A percentile compares a stretch with the other conserved stretches of the same genome.
These are phyloP conservation scores for Nezara viridula DNA, from an alignment of 2,888 invertebrate species.

Conservation along the genomic window DNA sequence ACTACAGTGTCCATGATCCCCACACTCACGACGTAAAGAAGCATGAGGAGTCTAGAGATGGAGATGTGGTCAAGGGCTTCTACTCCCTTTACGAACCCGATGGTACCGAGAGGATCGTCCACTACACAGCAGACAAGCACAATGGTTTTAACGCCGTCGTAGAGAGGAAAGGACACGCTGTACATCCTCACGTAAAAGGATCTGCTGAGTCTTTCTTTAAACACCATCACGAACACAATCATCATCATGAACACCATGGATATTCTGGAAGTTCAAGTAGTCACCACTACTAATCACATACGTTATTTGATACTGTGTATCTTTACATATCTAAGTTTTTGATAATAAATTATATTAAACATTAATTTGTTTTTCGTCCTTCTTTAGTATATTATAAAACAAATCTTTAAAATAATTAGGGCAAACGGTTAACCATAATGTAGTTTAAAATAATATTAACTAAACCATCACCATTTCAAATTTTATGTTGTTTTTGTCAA, in stretches of 20 bases:
- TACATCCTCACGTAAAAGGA: conserved; percentile 54
- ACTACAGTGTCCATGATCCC: conserved; percentile 39
- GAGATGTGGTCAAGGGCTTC: conserved; percentile 65
- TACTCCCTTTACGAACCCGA: conserved; percentile 67
- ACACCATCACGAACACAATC: not conserved
- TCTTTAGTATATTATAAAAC: too few relatives aligned
- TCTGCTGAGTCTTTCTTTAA: conserved; percentile 36
- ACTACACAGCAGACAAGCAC: conserved; percentile 66
- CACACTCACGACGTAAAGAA: conserved; percentile 40
- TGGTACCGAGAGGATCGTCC: conserved; percentile 65
- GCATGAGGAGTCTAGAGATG: conserved; percentile 46
- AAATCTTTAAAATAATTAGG: too few relatives aligned
- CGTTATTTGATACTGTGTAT: too few relatives aligned
- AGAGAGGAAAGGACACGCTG: conserved; percentile 64
- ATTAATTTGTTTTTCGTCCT: too few relatives aligned
- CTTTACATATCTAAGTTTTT: too few relatives aligned
- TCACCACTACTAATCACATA: conserved; percentile 40
- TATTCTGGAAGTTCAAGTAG: too few relatives aligned
- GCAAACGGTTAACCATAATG: too few relatives aligned
- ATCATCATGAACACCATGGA: not conserved
- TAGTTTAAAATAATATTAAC: too few relatives aligned
- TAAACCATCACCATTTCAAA: too few relatives aligned
- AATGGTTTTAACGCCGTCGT: conserved; percentile 66
- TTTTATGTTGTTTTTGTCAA: too few relatives aligned
- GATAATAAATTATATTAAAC: too few relatives aligned